Evolutionary conservation across 2,113 vertebrate genomes (phyloP), one percentile per base, ranked within the genome.

Genomic region (Sciurus niger): DNA sequence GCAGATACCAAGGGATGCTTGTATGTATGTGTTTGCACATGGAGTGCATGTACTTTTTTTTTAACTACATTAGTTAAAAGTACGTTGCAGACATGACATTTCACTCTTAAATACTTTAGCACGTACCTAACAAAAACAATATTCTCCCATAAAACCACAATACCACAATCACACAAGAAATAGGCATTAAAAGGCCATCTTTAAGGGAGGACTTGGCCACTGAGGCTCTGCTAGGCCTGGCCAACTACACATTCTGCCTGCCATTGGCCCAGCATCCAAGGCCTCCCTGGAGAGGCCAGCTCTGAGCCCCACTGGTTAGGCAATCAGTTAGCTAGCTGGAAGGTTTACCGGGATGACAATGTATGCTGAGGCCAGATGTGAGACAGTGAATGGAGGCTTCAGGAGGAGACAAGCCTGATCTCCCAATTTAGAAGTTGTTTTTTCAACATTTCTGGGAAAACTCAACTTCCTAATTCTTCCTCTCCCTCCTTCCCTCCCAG

Each of bases 91-190:
- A 63, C 77, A 11, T 65, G 85, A 93, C 53, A 60, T 20, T 90
- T 86, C 58, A 97, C 90, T 85, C 76, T 53, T 30, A 58, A 89
- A 84, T 46, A 90, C 80, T 88, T 94, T 9, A 67, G 17, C 48
- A 46, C 3, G 48, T 24, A 90, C 80, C 94, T 92, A 85, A 77
- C 34, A 87, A 20, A 60, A 79, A 95, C 17, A 55, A 58, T 24
- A 43, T 92, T 96, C 76, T 67, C 73, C 73, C 83, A 24, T 79
- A 92, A 97, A 96, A 95, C 97, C 97, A 97, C 80, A 96, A 73
- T 89, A 73, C 95, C 96, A 96, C 94, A 94, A 91, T 63, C 93
- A 60, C 86, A 91, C 34, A 78, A 93, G 85, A 86, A 92, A 83
- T 32, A 65, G 91, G 91, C 82, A 94, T 46, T 90, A 89, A 96